Evolutionary conservation across 2,797 vertebrate genomes (phyloP), one percentile per base, ranked within the genome.

Genomic region (Spinibarbus caldwelli): DNA sequence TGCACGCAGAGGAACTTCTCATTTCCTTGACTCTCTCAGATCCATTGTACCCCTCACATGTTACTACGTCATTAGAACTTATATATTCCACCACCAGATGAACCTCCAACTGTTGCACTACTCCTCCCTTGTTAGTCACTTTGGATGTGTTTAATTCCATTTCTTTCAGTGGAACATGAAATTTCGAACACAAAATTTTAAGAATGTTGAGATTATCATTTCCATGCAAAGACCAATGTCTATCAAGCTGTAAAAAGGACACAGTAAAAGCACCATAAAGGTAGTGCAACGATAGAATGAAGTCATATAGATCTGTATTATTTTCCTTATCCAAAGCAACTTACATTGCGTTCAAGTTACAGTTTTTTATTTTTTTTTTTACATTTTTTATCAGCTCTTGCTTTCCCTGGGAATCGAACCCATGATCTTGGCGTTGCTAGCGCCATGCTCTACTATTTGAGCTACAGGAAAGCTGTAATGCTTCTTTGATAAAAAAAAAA

Each of bases 1-100:
- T 84, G 62, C 47, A 70, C 4, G 64, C n/a, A 70, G 43, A 83
- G 81, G 71, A 83, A 83, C 43, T 83, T 76, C 59, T 76, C 59
- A 83, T 66, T 83, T 75, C 81, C 71, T 66, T 64, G 41, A 23
- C 59, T 76, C 59, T 54, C 57, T 84, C 11, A 41, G 59, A 68
- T 68, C 73, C 34, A 84, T 78, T 84, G 62, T 84, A 62, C 73
- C 82, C 73, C 49, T 57, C 7, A 77, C 45, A 21, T 83, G 64
- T 70, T 43, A 70, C 64, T 57, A 31, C 83, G 75, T 70, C 83
- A 84, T 83, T 67, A 77, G 31, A 76, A 66, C 31, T 8, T 59
- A 47, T 49, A 45, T 80, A 26, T 66, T 34, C 62, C 31, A 47
- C 17, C 41, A 47, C 15, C n/a, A 84, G 45, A 84, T 72, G 31